Conservation (phyloP, 2,797 vertebrate species). For the Pseudomugil tenellus region DNA sequence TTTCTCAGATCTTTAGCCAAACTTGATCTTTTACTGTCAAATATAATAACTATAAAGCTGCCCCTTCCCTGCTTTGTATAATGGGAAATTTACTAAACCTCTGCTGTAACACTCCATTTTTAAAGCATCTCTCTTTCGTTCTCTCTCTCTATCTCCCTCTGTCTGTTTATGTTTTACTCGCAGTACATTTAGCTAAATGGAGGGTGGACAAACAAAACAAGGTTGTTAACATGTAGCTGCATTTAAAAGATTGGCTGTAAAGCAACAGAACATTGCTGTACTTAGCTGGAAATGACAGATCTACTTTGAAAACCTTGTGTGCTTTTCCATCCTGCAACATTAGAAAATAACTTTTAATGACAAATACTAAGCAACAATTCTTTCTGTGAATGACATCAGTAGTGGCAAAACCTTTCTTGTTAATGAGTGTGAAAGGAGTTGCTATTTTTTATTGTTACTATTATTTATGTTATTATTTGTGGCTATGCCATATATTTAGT, state of each 20-base stretch:
- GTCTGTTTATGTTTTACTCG: constrained; percentile 6
- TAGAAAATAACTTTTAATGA: constrained; percentile 13
- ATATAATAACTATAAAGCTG: not conserved
- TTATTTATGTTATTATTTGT: constrained; percentile 45
- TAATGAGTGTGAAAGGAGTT: not conserved
- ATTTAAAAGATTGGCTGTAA: constrained; percentile 12
- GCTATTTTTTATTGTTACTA: constrained; percentile 17
- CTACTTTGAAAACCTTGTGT: constrained; percentile 37
- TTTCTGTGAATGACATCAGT: constrained; percentile 38
- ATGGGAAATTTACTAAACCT: constrained; percentile 53
- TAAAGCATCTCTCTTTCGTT: no score
- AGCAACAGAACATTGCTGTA: not conserved
- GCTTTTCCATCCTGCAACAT: constrained; percentile 40
- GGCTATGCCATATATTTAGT: constrained; percentile 67
- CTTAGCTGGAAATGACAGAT: not conserved
- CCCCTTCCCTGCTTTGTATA: constrained; percentile 28
- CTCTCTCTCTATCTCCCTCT: no score
- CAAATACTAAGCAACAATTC: constrained; percentile 34
- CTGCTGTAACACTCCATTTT: constrained; percentile 39
- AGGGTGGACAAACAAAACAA: constrained; percentile 55
- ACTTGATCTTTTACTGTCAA: not conserved
- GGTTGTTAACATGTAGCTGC: constrained; percentile 4
- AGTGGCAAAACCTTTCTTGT: constrained; percentile 15
- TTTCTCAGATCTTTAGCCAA: not conserved
- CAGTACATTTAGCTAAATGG: not conserved